Evolutionary conservation across 2,113 vertebrate species (phyloP).

Genomic region (Rhadina sibilatrix): DNA sequence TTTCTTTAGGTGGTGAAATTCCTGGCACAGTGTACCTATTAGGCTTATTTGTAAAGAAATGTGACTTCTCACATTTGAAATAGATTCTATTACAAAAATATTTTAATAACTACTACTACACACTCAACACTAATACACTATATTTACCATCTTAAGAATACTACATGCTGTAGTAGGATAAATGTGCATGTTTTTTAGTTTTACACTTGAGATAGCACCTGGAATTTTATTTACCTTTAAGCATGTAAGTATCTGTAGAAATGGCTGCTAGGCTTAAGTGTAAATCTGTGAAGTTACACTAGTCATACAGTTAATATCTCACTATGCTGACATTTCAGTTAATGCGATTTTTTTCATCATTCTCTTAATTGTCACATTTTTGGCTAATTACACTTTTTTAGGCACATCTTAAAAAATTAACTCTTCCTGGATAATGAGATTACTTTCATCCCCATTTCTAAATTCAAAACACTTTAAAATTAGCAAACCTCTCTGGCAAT

Average conservation of each 20-base stretch:
- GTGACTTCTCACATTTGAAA: background rate
- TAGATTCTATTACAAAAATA: background rate
- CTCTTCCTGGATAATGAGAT: background rate
- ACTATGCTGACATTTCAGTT: background rate
- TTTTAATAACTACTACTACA: background rate
- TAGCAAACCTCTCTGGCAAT: conserved; percentile 92
- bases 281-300: background rate
- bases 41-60: background rate
- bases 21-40: background rate
- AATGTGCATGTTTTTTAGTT: background rate
- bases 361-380: background rate
- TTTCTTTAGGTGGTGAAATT: background rate
- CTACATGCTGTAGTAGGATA: background rate
- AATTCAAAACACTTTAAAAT: background rate
- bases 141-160: background rate
- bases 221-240: background rate
- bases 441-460: background rate
- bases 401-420: background rate
- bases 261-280: background rate
- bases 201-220: background rate
- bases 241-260: background rate
- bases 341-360: background rate
- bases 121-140: background rate
- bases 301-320: background rate
- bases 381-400: background rate